Percentiles rank a stretch among this genome's conserved stretches.
Evolutionary conservation across 2,888 invertebrate genomes (phyloP).

Genomic region (Cataglyphis livida): DNA sequence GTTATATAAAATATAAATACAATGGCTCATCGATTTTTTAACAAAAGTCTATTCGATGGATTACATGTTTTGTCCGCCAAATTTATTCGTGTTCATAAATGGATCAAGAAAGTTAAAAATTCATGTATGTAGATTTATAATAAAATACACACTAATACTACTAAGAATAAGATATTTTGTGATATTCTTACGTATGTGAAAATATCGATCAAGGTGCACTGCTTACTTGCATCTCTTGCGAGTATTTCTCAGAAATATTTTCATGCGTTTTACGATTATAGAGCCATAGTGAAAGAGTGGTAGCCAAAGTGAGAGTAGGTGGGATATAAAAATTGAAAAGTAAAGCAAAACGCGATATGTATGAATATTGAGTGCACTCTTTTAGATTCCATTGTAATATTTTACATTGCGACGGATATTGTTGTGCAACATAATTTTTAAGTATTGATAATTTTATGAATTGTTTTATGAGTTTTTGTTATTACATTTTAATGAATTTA

Average conservation of each 20-base stretch:
- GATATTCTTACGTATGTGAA: slow-evolving; percentile 13
- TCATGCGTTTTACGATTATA: slow-evolving; percentile 24
- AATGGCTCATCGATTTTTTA: neutral
- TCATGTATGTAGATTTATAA: neutral
- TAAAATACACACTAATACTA: neutral
- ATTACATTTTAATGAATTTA: neutral
- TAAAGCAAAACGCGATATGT: slow-evolving; percentile 8
- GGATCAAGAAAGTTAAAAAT: neutral
- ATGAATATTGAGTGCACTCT: slow-evolving; percentile 16
- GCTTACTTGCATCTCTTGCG: slow-evolving; percentile 6
- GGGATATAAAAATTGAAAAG: slow-evolving; percentile 3
- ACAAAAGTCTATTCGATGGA: neutral
- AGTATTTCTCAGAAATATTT: slow-evolving; percentile 37
- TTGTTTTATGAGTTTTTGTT: neutral
- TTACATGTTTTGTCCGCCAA: neutral
- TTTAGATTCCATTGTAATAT: slow-evolving; percentile 3
- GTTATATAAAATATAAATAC: too few relatives aligned
- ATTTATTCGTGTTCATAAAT: neutral
- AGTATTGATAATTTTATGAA: neutral
- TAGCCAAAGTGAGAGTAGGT: neutral
- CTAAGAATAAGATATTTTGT: neutral
- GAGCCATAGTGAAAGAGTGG: neutral
- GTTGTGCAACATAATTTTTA: neutral
- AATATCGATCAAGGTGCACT: slow-evolving; percentile 9
- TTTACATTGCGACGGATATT: neutral